Percentiles rank a stretch among this genome's conserved stretches.
phyloP scores from a whole-genome alignment of 2,888 invertebrate species.

The Drosophila birchii region DNA sequence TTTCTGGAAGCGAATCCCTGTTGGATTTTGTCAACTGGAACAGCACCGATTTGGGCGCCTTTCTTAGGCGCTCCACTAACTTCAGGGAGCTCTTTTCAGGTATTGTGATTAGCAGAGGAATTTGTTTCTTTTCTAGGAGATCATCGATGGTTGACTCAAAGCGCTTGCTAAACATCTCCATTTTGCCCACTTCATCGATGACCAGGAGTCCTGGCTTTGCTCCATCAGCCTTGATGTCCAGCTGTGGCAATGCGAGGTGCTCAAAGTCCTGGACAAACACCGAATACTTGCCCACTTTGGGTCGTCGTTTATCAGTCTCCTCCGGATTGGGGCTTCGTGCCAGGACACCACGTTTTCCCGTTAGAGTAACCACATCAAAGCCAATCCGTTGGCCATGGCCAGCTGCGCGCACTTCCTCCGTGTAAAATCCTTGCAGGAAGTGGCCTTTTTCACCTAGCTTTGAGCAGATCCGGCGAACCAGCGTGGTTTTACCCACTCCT shows the following conservation, averaged over 20 bases:
- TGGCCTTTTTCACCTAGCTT: conserved; percentile 53
- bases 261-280: conserved; percentile 88
- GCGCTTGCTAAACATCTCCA: conserved; percentile 81
- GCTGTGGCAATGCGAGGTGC: conserved; percentile 85
- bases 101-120: conserved; percentile 75
- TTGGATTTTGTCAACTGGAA: conserved; percentile 75
- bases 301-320: conserved; percentile 48
- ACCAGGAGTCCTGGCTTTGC: conserved; percentile 67
- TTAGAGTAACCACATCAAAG: conserved; percentile 87
- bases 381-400: conserved; percentile 86
- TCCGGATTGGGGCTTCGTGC: conserved; percentile 80
- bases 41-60: conserved; percentile 20
- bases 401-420: conserved; percentile 87
- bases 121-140: conserved; percentile 45
- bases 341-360: conserved; percentile 85
- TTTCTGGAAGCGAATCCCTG: conserved; percentile 64
- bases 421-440: conserved; percentile 87
- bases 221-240: conserved; percentile 25
- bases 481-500: conserved; percentile 89
- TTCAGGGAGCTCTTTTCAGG: conserved; percentile 60
- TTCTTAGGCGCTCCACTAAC: conserved; percentile 71
- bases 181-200: conserved; percentile 84
- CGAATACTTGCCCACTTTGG: conserved; percentile 87
- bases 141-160: conserved; percentile 68
- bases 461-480: conserved; percentile 85